These are phyloP conservation scores for Melospiza georgiana DNA, from an alignment of 2,113 vertebrate genomes.

Conservation along the genomic window DNA sequence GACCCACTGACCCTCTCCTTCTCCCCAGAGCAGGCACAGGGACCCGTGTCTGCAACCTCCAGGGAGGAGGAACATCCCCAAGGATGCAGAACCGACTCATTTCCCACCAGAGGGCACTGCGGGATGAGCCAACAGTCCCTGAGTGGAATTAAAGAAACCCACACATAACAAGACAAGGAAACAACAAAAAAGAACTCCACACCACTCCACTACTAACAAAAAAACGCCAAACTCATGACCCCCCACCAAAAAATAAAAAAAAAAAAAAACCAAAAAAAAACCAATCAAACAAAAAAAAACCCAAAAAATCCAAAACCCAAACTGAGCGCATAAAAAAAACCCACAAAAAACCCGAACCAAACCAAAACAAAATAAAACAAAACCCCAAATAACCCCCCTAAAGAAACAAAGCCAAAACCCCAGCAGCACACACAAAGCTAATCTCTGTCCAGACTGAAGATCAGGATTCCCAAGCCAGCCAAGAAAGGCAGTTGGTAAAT, in stretches of 20 bases:
- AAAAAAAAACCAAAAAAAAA: no score
- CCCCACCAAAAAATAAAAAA: no score
- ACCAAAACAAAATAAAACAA: no score
- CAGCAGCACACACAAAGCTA: not conserved
- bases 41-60: accelerated
- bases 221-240: not conserved
- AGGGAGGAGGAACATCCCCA: accelerated
- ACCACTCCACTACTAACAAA: no score
- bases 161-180: not conserved
- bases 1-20: accelerated
- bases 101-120: not conserved
- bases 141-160: accelerated
- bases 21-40: accelerated
- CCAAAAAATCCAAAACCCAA: not conserved
- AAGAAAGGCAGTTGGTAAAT: conserved; percentile 3
- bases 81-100: accelerated
- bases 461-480: conserved; percentile 23
- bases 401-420: not conserved
- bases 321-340: not conserved
- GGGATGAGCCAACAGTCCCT: not conserved
- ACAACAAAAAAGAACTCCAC: accelerated
- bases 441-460: conserved; percentile 60
- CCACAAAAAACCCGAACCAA: no score
- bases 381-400: not conserved
- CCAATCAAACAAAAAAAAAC: not conserved